Percentiles rank a stretch among this genome's conserved stretches.
These are phyloP conservation scores for Panulirus ornatus DNA, from an alignment of 1,140 invertebrate genomes.

Conservation along the genomic window DNA sequence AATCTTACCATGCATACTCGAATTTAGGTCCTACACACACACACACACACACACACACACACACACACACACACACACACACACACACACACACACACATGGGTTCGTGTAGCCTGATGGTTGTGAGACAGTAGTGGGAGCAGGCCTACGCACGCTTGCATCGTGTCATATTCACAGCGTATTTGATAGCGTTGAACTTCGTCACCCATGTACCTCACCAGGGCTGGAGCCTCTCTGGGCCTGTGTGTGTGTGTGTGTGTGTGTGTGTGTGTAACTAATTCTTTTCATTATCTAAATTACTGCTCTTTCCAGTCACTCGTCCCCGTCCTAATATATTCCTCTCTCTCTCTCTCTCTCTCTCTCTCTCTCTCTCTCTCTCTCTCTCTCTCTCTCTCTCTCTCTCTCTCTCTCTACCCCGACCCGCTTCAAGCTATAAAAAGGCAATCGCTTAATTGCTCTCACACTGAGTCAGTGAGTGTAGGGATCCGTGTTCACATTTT, in stretches of 20 bases:
- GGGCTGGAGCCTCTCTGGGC: not conserved
- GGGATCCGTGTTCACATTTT: no score
- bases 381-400: not conserved
- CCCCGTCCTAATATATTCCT: not conserved
- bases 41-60: slow-evolving; percentile 31
- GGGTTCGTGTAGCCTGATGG: no score
- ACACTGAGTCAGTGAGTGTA: no score
- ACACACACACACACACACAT: no score
- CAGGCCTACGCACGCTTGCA: no score
- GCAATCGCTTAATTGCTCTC: not conserved
- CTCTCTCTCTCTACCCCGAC: not conserved
- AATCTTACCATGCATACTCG: not conserved
- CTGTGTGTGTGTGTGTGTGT: not conserved
- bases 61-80: slow-evolving; percentile 27
- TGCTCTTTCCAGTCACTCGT: not conserved
- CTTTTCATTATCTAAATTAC: not conserved
- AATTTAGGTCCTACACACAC: not conserved
- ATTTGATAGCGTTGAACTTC: no score
- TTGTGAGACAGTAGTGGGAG: no score
- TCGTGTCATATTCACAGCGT: no score
- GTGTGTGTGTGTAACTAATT: not conserved
- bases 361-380: no score
- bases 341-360: not conserved
- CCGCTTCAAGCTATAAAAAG: not conserved
- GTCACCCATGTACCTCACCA: no score